phyloP scores from a whole-genome alignment of 2,888 invertebrate genomes.

The Drosophila neotestacea region DNA sequence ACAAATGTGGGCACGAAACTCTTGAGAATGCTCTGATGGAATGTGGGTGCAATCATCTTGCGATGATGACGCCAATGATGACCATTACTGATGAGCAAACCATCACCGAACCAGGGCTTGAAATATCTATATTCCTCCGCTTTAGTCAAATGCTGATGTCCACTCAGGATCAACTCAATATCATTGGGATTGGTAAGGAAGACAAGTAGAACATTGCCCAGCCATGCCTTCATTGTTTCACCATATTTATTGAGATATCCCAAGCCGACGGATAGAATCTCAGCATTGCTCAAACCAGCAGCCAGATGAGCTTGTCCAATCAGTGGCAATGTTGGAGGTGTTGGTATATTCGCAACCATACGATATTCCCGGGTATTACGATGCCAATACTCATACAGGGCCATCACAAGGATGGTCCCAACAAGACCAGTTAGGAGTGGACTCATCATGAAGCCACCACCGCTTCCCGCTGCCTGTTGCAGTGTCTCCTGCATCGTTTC shows the following conservation, averaged over 20 bases:
- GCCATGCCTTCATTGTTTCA: constrained; percentile 91
- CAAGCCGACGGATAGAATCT: constrained; percentile 70
- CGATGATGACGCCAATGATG: constrained; percentile 93
- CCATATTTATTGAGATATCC: constrained; percentile 85
- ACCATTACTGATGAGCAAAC: constrained; percentile 91
- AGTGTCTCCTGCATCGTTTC: constrained; percentile 74
- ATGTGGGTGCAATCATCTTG: constrained; percentile 93
- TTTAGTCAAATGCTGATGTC: constrained; percentile 91
- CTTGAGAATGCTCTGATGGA: constrained; percentile 93
- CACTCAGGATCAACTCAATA: constrained; percentile 90
- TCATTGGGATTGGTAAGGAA: constrained; percentile 90
- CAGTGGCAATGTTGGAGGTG: constrained; percentile 88
- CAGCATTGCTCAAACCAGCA: constrained; percentile 87
- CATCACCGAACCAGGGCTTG: constrained; percentile 93
- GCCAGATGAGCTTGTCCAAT: constrained; percentile 90
- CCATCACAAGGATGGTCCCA: constrained; percentile 67
- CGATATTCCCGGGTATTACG: constrained; percentile 86
- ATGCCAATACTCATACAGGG: constrained; percentile 85
- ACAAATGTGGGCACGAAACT: constrained; percentile 92
- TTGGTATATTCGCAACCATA: constrained; percentile 89
- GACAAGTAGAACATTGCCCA: constrained; percentile 89
- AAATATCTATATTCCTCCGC: constrained; percentile 91
- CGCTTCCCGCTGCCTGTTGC: constrained; percentile 51
- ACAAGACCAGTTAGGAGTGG: constrained; percentile 75
- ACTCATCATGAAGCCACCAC: constrained; percentile 51